Conservation (phyloP, 2,113 vertebrate species). For the Tinamus guttatus region DNA sequence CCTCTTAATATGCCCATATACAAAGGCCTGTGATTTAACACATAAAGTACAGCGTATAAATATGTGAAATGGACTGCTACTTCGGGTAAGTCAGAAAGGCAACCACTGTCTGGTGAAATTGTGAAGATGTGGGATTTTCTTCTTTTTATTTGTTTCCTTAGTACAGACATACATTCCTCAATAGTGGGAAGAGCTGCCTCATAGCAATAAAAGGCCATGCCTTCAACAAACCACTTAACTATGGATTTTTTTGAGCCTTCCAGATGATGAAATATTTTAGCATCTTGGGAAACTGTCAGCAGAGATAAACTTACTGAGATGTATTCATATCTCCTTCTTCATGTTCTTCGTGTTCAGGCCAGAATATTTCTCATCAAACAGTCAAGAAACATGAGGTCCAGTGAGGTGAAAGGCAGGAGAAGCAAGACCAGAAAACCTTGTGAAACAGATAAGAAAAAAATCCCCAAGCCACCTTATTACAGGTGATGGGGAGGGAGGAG, state of each 20-base stretch:
- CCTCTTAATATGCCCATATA: not conserved
- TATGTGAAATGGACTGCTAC: not conserved
- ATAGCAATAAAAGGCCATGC: not conserved
- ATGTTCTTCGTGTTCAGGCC: not conserved
- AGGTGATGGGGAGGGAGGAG: not conserved
- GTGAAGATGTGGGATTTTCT: not conserved
- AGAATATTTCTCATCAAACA: accelerated
- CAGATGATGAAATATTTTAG: not conserved
- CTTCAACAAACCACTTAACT: not conserved
- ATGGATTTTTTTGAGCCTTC: not conserved
- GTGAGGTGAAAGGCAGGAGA: not conserved
- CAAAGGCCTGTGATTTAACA: not conserved
- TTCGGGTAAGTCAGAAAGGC: not conserved
- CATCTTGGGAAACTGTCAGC: not conserved
- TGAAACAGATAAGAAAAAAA: not conserved
- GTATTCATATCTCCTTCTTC: not conserved
- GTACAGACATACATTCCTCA: not conserved
- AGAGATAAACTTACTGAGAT: not conserved
- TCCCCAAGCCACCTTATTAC: not conserved
- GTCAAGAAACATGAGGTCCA: not conserved
- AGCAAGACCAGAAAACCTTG: not conserved
- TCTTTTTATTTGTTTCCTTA: not conserved
- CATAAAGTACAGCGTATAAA: not conserved
- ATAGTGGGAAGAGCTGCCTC: not conserved
- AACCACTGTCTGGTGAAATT: not conserved